Percentiles rank a stretch among this genome's conserved stretches.
phyloP scores from a whole-genome alignment of 1,140 invertebrate genomes.

The Euura saliciscinereae region DNA sequence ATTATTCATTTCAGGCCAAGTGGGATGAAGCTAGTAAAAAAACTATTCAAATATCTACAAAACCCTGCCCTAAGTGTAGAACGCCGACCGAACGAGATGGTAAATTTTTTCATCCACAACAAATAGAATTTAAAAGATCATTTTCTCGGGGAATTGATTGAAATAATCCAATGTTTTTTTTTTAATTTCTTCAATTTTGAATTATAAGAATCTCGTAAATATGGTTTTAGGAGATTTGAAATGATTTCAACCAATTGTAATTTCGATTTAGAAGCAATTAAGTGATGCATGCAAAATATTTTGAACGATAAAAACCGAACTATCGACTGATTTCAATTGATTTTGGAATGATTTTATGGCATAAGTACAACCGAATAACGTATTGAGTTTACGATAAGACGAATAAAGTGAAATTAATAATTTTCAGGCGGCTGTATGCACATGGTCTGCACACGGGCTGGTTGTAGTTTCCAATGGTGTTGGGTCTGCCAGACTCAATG shows the following conservation, averaged over 20 bases:
- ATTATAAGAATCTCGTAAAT: no score
- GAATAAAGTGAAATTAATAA: neutral
- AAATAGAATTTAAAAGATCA: no score
- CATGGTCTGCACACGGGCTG: slow-evolving; percentile 78
- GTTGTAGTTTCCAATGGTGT: slow-evolving; percentile 85
- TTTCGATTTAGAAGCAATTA: slow-evolving; percentile 16
- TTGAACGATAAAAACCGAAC: slow-evolving; percentile 12
- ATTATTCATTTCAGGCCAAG: slow-evolving; percentile 62
- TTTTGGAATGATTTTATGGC: slow-evolving; percentile 12
- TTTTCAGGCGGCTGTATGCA: slow-evolving; percentile 85
- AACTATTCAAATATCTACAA: slow-evolving; percentile 80
- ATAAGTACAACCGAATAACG: neutral
- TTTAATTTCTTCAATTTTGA: no score
- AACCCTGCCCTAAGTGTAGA: slow-evolving; percentile 87
- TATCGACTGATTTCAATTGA: neutral
- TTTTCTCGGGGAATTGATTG: neutral
- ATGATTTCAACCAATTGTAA: slow-evolving; percentile 21
- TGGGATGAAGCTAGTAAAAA: slow-evolving; percentile 80
- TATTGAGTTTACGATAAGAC: neutral
- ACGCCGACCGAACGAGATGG: slow-evolving; percentile 86
- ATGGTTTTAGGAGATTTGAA: slow-evolving; percentile 15
- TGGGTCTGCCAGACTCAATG: slow-evolving; percentile 87
- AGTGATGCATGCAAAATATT: no score
- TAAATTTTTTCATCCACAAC: slow-evolving; percentile 38
- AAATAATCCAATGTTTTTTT: no score